A percentile compares a stretch with the other conserved stretches of the same genome.
These are phyloP conservation scores for Pantelozetes paolii DNA, from an alignment of 2,888 invertebrate genomes.

Conservation along the genomic window DNA sequence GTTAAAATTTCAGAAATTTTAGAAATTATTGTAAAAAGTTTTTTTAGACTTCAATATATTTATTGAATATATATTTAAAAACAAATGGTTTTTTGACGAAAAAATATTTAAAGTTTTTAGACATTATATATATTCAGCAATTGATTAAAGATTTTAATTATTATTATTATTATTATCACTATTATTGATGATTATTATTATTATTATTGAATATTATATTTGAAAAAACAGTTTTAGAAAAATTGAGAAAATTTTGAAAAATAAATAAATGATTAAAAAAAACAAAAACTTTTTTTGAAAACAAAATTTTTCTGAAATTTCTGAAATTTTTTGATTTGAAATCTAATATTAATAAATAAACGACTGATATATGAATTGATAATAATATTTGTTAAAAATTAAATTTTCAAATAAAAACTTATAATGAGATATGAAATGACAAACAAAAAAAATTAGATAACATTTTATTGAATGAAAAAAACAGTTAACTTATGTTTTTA, in stretches of 20 bases:
- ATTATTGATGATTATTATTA: neutral
- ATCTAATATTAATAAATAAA: too few relatives aligned
- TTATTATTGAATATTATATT: neutral
- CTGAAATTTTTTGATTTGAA: constrained; percentile 13
- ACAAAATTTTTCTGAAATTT: constrained; percentile 17
- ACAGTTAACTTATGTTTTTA: constrained; percentile 15
- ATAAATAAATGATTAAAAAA: too few relatives aligned
- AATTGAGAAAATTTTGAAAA: neutral
- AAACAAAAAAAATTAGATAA: constrained; percentile 3
- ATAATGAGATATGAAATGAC: neutral
- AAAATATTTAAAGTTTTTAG: neutral
- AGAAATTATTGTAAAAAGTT: neutral
- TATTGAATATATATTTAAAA: neutral
- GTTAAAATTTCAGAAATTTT: constrained; percentile 24
- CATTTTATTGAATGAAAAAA: neutral
- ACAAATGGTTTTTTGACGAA: neutral
- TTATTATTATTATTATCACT: constrained; percentile 1
- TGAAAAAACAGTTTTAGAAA: neutral
- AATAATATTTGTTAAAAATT: neutral
- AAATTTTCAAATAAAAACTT: neutral
- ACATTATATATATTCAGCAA: constrained; percentile 5
- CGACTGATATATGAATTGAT: too few relatives aligned
- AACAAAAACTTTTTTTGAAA: too few relatives aligned
- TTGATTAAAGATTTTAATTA: neutral
- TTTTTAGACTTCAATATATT: neutral